phyloP scores from a whole-genome alignment of 2,113 vertebrate genomes.

The Caranx melampygus region DNA sequence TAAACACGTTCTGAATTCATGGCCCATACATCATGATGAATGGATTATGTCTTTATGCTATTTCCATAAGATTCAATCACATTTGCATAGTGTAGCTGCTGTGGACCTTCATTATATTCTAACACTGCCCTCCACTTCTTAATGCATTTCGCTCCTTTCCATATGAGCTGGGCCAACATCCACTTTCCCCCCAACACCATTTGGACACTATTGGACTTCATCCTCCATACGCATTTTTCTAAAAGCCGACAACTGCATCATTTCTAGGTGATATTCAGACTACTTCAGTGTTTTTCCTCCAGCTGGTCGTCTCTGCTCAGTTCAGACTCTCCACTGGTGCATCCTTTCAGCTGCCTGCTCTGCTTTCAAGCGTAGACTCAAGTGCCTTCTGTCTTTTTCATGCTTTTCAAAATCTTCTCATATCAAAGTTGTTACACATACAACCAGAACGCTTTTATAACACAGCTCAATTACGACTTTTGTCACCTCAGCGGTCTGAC shows the following conservation, averaged over 20 bases:
- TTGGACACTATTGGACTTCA: neutral
- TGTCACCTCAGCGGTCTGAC: neutral
- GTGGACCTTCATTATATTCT: constrained; percentile 26
- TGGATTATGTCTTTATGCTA: neutral
- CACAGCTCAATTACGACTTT: neutral
- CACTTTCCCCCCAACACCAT: neutral
- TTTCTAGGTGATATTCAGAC: neutral
- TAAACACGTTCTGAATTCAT: constrained; percentile 5
- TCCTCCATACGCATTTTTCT: neutral
- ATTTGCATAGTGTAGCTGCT: constrained; percentile 37
- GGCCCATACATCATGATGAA: constrained; percentile 29
- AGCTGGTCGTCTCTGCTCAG: too few species aligned
- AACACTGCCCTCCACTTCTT: constrained; percentile 1
- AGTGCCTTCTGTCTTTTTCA: neutral
- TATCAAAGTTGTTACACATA: constrained; percentile 1
- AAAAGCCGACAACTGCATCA: neutral
- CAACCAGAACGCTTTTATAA: neutral
- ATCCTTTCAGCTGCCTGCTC: neutral
- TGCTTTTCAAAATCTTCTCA: neutral
- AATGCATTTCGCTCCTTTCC: neutral
- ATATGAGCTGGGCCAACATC: neutral
- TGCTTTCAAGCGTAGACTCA: neutral
- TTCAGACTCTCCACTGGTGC: neutral
- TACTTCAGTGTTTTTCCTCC: too few species aligned
- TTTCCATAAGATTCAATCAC: neutral